These are phyloP conservation scores for Epinephelus coioides DNA, from an alignment of 2,797 vertebrate genomes.

Conservation along the genomic window DNA sequence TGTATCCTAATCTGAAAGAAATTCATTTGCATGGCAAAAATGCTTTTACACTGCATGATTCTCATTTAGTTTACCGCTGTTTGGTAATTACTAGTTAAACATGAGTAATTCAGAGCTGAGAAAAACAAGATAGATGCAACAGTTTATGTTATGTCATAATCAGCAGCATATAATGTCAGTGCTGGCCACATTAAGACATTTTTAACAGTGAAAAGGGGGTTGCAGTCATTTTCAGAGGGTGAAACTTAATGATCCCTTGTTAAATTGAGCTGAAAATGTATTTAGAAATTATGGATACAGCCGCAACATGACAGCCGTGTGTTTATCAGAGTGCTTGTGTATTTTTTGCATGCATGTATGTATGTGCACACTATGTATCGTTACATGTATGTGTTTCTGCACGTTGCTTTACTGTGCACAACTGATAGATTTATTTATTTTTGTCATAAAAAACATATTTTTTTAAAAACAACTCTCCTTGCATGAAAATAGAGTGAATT, in stretches of 20 bases:
- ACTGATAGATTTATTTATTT: neutral
- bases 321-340: neutral
- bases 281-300: conserved; percentile 6
- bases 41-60: conserved; percentile 11
- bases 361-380: neutral
- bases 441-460: neutral
- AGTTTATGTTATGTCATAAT: conserved; percentile 33
- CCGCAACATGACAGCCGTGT: neutral
- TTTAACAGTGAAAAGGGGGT: conserved; percentile 18
- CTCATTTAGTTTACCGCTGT: conserved; percentile 4
- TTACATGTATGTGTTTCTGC: neutral
- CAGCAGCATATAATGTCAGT: conserved; percentile 18
- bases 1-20: neutral
- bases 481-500: neutral
- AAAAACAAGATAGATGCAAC: conserved; percentile 19
- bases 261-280: conserved; percentile 43
- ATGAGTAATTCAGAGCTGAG: conserved; percentile 12
- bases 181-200: conserved; percentile 15
- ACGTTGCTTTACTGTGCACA: neutral
- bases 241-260: conserved; percentile 19
- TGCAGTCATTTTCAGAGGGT: conserved; percentile 21
- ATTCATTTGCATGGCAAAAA: neutral
- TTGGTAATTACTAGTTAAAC: conserved; percentile 32
- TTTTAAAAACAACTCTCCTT: too few species aligned
- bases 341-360: neutral